Base-by-base conservation (phyloP, 2,113 vertebrate genomes). In the Prinia subflava region DNA sequence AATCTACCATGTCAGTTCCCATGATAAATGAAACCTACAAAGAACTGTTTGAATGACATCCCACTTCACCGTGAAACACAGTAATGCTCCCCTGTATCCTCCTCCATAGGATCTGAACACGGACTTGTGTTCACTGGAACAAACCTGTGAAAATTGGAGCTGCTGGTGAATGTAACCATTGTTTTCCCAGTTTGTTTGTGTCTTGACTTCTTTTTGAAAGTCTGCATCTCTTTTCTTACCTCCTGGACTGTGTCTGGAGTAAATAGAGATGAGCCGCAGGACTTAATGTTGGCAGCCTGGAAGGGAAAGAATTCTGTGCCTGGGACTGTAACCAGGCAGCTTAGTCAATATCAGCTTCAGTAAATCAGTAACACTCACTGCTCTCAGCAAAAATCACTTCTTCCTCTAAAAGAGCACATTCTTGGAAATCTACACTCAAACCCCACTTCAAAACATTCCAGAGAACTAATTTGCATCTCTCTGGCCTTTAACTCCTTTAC, bases 331-430 rank as follows among this genome's bases (percentile, higher is more conserved):
- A 92, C 70, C 71, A 67, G 88, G 92, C 79, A 93, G 71, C 82
- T 89, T 83, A 83, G 92, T 87, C 90, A 93, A 49, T 92, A 95
- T 74, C 80, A 90, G 33, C 85, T 90, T 89, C 30, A 89, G 75
- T 92, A 88, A 90, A 94, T 95, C 88, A 93, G 88, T 55, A 93
- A 88, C 50, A 39, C 31, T 71, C 30, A 25, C 37, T 88, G 90
- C 55, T 93, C 55, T 95, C 90, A 83, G 76, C 63, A 88, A 90
- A 94, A 95, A 62, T 46, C 8, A 27, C 75, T 86, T 90, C 17
- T 93, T 94, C 90, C 59, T 94, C 71, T 93, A 88, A 86, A 96
- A 93, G 85, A 88, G 47, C 42, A 73, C 85, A 87, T 93, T 78
- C 76, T 87, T 95, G 86, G 68, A 81, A 90, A 87, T 63, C 68